These are phyloP conservation scores for Caenorhabditis remanei DNA, from an alignment of 1,140 invertebrate genomes.

Conservation along the genomic window DNA sequence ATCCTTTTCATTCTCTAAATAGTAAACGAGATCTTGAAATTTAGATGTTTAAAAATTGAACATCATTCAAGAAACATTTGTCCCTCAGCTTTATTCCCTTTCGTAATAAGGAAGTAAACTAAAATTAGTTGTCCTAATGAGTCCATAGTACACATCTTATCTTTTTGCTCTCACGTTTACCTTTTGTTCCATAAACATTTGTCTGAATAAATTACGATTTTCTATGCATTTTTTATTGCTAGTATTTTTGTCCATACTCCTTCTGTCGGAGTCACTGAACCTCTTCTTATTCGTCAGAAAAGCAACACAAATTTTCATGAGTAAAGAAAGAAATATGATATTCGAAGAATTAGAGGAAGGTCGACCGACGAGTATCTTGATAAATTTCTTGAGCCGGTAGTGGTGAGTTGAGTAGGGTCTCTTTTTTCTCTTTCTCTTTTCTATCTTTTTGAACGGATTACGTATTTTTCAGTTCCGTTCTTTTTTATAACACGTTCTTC, in stretches of 20 bases:
- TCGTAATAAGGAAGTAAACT: slow-evolving; percentile 17
- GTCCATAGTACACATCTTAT: neutral
- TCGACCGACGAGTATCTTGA: slow-evolving; percentile 38
- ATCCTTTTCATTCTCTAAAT: too few species aligned
- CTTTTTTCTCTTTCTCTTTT: slow-evolving; percentile 10
- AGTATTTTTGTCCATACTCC: neutral
- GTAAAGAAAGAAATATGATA: slow-evolving; percentile 44
- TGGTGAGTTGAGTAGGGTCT: slow-evolving; percentile 12
- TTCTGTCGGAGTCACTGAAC: neutral
- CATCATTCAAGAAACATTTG: too few species aligned
- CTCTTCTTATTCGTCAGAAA: slow-evolving; percentile 13
- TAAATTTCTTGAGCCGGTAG: slow-evolving; percentile 37
- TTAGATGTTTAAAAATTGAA: too few species aligned
- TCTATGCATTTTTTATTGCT: slow-evolving; percentile 35
- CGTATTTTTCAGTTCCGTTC: neutral
- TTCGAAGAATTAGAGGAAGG: slow-evolving; percentile 49
- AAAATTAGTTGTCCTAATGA: slow-evolving; percentile 17
- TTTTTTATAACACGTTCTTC: neutral
- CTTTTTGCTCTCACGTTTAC: neutral
- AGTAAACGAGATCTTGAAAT: too few species aligned
- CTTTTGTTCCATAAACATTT: neutral
- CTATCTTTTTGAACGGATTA: slow-evolving; percentile 27
- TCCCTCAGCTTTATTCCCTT: neutral
- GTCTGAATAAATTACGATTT: neutral
- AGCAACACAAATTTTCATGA: slow-evolving; percentile 8